Evolutionary conservation across 2,888 invertebrate species (phyloP).

Genomic region (Agrilus mali): DNA sequence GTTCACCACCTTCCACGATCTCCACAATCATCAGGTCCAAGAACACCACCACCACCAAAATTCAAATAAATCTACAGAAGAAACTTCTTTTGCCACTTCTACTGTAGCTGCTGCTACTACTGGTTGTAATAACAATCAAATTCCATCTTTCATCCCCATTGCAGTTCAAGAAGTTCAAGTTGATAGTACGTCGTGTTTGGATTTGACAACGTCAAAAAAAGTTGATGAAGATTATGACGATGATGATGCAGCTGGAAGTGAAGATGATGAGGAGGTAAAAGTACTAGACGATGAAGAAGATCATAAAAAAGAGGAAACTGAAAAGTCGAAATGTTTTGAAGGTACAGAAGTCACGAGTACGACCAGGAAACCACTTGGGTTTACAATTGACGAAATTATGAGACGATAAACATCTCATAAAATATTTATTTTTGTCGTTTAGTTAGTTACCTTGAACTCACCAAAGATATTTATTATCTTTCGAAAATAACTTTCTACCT

Average conservation of each 20-base stretch:
- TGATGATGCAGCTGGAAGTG: neutral
- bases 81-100: conserved; percentile 6
- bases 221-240: conserved; percentile 4
- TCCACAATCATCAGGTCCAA: conserved; percentile 26
- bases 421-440: conserved; percentile 1
- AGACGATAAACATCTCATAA: conserved; percentile 46
- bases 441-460: neutral
- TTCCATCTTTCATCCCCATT: conserved; percentile 4
- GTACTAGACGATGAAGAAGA: conserved; percentile 10
- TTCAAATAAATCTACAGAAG: conserved; percentile 6
- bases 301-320: conserved; percentile 23
- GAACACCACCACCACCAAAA: conserved; percentile 15
- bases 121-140: conserved; percentile 2
- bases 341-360: conserved; percentile 4
- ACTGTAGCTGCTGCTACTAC: conserved; percentile 9
- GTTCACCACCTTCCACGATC: conserved; percentile 26
- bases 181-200: conserved; percentile 18
- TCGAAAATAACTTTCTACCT: neutral
- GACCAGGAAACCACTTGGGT: conserved; percentile 49
- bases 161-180: conserved; percentile 12
- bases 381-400: conserved; percentile 83
- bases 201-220: conserved; percentile 22
- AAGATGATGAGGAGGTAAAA: conserved; percentile 12
- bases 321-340: conserved; percentile 8
- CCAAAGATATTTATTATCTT: conserved; percentile 5